Base-by-base conservation (phyloP, 2,113 vertebrate genomes). In the Ariopsis seemanni region DNA sequence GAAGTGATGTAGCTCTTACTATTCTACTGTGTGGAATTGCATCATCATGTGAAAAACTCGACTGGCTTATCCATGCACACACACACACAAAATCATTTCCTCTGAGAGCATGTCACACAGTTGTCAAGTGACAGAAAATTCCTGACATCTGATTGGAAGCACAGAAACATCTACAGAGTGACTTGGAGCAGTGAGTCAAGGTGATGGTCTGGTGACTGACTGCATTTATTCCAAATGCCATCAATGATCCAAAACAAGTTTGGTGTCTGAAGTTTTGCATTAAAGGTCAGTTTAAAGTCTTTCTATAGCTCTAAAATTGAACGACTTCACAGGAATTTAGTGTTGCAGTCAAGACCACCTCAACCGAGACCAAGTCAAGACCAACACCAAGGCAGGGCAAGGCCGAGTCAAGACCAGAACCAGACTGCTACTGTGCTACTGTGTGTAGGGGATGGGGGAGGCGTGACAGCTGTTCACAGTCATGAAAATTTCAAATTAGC, bases 1-100 rank as follows among this genome's bases (percentile, higher is more conserved):
- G 71, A 74, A 17, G 25, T 20, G 53, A 58, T 30, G 27, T 4
- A 80, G 27, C 78, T 80, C 78, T 80, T 80, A 80, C 78, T 80
- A 15, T 18, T 80, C 8, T 30, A 30, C n/a, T 50, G 53, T 58
- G 15, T 34, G 7, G 15, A 80, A 80, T 79, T 79, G 52, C 77
- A 58, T 34, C 53, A 58, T 58, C 78, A 30, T n/a, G 52, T 79
- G 52, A 80, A 80, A 58, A 58, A 27, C 17, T 30, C 1, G 14
- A 10, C 7, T 58, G 42, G 42, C 42, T 42, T 42, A 20, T 7
- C 22, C 50, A 55, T 55, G 57, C 63, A 7, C 60, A 5, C 58
- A n/a, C 22, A 2, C 67, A 69, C 67, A 71, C 30, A 34, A 15
- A 6, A 69, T 69, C n/a, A 6, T 30, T 69, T 69, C 12, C n/a